phyloP scores from a whole-genome alignment of 2,797 vertebrate genomes.

The Lycodopsis pacificus region DNA sequence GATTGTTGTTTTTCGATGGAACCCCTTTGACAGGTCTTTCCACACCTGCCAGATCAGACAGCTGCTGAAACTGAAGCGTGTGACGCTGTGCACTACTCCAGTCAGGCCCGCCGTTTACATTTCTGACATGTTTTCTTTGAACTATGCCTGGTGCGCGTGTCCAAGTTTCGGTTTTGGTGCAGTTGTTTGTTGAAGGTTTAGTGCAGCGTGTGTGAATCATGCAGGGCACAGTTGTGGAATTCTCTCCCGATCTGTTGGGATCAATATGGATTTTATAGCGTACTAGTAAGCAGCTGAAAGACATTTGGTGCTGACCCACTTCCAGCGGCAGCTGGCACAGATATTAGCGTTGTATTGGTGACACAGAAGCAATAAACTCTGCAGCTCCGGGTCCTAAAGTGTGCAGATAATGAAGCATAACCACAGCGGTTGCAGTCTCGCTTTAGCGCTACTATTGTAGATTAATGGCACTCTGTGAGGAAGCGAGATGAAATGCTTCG shows the following conservation, averaged over 20 bases:
- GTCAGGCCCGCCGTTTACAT: conserved; percentile 7
- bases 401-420: conserved; percentile 7
- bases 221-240: background rate
- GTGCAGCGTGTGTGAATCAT: conserved; percentile 2
- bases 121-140: background rate
- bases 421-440: background rate
- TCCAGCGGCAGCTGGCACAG: conserved; percentile 39
- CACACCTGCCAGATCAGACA: conserved; percentile 43
- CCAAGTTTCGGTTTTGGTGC: background rate
- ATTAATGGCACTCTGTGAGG: background rate
- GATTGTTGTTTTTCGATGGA: conserved; percentile 30
- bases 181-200: conserved; percentile 16
- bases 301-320: conserved; percentile 61
- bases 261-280: conserved; percentile 52
- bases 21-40: conserved; percentile 57
- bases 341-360: conserved; percentile 32
- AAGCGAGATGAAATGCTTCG: background rate
- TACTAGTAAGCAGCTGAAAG: conserved; percentile 24
- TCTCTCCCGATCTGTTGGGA: conserved; percentile 19
- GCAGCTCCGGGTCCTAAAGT: conserved; percentile 11
- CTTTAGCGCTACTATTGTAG: background rate
- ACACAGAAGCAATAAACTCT: conserved; percentile 13
- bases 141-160: background rate
- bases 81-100: background rate
- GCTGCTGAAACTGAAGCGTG: conserved; percentile 38